Evolutionary conservation across 2,888 invertebrate genomes (phyloP).

Genomic region (Brachypterus glaber): DNA sequence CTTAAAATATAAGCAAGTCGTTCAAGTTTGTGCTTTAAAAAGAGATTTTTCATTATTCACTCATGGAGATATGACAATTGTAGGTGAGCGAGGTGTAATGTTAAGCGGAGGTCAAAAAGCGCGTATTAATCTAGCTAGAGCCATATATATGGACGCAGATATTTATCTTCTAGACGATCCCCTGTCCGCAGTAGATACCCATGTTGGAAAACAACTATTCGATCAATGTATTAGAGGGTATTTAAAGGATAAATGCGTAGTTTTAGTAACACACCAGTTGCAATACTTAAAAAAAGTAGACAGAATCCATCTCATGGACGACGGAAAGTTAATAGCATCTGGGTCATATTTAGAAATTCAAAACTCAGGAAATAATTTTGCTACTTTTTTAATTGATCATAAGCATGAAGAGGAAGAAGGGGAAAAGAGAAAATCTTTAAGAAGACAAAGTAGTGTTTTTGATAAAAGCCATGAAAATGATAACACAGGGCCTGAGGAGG

Average conservation of each 20-base stretch:
- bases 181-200: slow-evolving; percentile 67
- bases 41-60: slow-evolving; percentile 42
- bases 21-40: slow-evolving; percentile 52
- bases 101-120: slow-evolving; percentile 75
- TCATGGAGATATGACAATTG: slow-evolving; percentile 59
- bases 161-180: slow-evolving; percentile 72
- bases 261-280: slow-evolving; percentile 21
- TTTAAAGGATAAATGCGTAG: slow-evolving; percentile 23
- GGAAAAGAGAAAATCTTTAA: slow-evolving; percentile 15
- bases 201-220: slow-evolving; percentile 61
- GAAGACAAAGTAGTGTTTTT: no score
- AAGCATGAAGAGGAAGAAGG: slow-evolving; percentile 22
- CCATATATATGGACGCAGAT: slow-evolving; percentile 64
- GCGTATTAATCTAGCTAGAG: slow-evolving; percentile 64
- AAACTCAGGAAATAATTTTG: slow-evolving; percentile 64
- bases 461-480: slow-evolving; percentile 8
- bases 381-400: slow-evolving; percentile 35
- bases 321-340: slow-evolving; percentile 44
- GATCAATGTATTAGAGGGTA: slow-evolving; percentile 43
- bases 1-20: slow-evolving; percentile 48
- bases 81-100: slow-evolving; percentile 70
- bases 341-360: slow-evolving; percentile 61
- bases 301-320: neutral
- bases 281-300: neutral
- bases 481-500: slow-evolving; percentile 29